Percentiles rank a stretch among this genome's conserved stretches.
Conservation (phyloP, 2,113 vertebrate genomes). For the Psophia crepitans region DNA sequence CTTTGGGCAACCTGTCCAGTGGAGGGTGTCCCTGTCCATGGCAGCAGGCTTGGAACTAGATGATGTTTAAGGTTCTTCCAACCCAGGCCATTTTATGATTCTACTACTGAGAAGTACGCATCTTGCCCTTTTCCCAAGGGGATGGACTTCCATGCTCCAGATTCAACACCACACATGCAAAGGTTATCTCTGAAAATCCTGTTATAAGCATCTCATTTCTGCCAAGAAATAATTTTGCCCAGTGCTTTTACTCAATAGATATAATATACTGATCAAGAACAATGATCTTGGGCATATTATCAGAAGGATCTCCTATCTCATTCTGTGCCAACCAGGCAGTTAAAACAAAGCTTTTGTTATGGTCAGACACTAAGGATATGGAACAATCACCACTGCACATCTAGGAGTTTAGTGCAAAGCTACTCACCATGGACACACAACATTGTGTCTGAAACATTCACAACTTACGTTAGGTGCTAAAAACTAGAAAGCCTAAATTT, state of each 20-base stretch:
- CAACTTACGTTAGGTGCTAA: background rate
- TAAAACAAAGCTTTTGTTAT: background rate
- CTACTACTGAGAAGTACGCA: background rate
- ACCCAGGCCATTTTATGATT: too few species aligned
- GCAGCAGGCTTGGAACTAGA: too few species aligned
- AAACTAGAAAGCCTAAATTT: background rate
- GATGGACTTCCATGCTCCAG: too few species aligned
- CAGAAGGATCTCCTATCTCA: background rate
- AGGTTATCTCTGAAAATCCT: too few species aligned
- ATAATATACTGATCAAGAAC: background rate
- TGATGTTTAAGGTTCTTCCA: too few species aligned
- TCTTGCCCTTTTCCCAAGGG: background rate
- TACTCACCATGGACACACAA: background rate
- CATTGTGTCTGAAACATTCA: background rate
- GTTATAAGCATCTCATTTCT: too few species aligned
- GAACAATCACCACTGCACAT: background rate
- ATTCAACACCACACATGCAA: too few species aligned
- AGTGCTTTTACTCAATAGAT: background rate
- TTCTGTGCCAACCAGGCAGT: background rate
- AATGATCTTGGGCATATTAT: background rate
- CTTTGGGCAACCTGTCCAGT: too few species aligned
- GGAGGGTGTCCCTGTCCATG: too few species aligned
- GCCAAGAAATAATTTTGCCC: background rate
- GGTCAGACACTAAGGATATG: background rate
- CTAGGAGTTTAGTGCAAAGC: background rate